Percentiles rank a stretch among this genome's conserved stretches.
Conservation (phyloP, 2,888 invertebrate genomes). For the Hirtodrosophila histrioides region DNA sequence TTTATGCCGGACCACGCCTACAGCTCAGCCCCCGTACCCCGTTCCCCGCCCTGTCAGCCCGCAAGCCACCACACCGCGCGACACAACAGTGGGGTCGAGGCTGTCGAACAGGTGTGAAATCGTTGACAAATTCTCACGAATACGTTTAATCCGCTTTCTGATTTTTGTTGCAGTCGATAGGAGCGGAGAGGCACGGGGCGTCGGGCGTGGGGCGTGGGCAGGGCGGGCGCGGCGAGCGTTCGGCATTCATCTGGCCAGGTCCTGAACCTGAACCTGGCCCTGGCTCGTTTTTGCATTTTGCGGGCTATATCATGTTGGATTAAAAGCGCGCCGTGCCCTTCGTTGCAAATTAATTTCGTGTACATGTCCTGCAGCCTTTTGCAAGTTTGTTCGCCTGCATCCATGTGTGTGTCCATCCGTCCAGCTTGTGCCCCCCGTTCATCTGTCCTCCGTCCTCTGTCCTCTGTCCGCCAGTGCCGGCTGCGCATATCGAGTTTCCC, state of each 20-base stretch:
- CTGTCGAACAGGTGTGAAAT: constrained; percentile 79
- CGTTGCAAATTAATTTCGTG: constrained; percentile 76
- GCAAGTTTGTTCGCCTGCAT: constrained; percentile 52
- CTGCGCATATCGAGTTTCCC: constrained; percentile 46
- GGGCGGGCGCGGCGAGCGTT: neutral
- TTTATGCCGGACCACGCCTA: constrained; percentile 62
- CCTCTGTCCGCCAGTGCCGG: neutral
- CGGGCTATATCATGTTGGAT: constrained; percentile 77
- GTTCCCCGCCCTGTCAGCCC: neutral
- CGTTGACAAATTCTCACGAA: constrained; percentile 83
- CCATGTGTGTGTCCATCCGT: constrained; percentile 6
- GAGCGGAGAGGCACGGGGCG: no score
- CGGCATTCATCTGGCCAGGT: constrained; percentile 7
- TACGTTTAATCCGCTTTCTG: constrained; percentile 82
- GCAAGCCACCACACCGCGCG: neutral
- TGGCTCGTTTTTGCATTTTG: constrained; percentile 62
- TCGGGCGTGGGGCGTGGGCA: neutral
- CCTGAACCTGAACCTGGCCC: constrained; percentile 19
- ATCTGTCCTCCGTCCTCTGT: no score
- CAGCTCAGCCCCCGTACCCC: constrained; percentile 6
- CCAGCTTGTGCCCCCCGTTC: no score
- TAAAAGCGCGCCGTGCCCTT: constrained; percentile 59
- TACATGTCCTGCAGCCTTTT: constrained; percentile 76
- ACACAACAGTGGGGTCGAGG: neutral
- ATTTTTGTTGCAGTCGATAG: constrained; percentile 65